Evolutionary conservation across 1,140 invertebrate genomes (phyloP).

Genomic region (Heterodera schachtii): DNA sequence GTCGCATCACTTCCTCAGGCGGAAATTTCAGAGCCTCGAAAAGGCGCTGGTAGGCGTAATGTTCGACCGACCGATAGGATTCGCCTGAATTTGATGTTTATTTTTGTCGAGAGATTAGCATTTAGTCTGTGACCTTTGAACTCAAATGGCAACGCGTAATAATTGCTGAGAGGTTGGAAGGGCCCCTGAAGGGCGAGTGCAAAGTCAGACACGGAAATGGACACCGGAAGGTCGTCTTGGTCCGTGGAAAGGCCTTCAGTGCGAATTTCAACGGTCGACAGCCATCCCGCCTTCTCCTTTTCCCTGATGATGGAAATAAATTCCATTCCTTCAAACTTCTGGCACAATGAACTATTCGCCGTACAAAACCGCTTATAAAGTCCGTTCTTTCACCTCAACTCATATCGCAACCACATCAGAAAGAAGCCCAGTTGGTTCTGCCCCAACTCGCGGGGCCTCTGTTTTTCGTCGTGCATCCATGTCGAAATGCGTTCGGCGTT

Average conservation of each 20-base stretch:
- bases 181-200: conserved; percentile 57
- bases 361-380: background rate
- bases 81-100: conserved; percentile 5
- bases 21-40: conserved; percentile 61
- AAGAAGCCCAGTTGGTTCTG: conserved; percentile 59
- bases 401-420: conserved; percentile 62
- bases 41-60: conserved; percentile 64
- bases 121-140: conserved; percentile 46
- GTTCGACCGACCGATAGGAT: conserved; percentile 59
- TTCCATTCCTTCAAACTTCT: background rate
- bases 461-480: conserved; percentile 59
- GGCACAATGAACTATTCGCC: background rate
- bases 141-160: conserved; percentile 57
- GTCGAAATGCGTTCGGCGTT: conserved; percentile 52
- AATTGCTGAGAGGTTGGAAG: conserved; percentile 62
- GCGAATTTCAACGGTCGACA: conserved; percentile 37
- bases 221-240: conserved; percentile 48
- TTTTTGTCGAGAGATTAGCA: no score
- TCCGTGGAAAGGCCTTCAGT: conserved; percentile 54
- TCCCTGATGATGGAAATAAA: conserved; percentile 38
- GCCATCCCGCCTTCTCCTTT: conserved; percentile 41
- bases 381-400: conserved; percentile 39
- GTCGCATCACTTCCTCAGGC: conserved; percentile 56
- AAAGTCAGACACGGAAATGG: conserved; percentile 54
- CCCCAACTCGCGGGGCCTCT: conserved; percentile 51